Conservation (phyloP, 2,797 vertebrate genomes). For the Tragopan temminckii region DNA sequence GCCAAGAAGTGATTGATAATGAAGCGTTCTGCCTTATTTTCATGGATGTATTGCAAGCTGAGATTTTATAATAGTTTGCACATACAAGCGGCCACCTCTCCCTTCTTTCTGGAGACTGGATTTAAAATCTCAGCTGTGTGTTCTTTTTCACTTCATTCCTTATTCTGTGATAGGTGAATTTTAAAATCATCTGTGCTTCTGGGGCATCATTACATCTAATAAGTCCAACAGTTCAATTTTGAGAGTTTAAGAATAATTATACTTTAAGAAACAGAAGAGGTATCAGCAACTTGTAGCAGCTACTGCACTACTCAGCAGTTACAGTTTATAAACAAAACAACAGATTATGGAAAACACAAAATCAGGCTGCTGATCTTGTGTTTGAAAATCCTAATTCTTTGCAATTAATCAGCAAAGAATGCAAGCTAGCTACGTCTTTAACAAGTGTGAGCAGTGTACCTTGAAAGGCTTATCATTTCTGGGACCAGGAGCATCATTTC, state of each 20-base stretch:
- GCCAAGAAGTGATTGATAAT: neutral
- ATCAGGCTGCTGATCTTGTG: neutral
- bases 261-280: neutral
- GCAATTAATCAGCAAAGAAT: conserved; percentile 29
- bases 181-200: neutral
- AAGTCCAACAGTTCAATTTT: neutral
- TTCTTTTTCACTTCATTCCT: neutral
- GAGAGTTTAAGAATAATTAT: neutral
- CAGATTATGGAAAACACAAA: neutral
- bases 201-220: neutral
- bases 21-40: neutral
- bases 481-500: neutral
- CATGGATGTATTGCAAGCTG: neutral
- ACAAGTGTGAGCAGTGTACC: neutral
- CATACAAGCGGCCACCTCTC: neutral
- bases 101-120: neutral
- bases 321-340: neutral
- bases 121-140: neutral
- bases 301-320: neutral
- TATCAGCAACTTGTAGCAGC: neutral
- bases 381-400: no score
- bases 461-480: neutral
- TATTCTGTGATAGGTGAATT: neutral
- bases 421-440: neutral
- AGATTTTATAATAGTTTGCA: neutral